Evolutionary conservation across 2,113 vertebrate genomes (phyloP).

Genomic region (Xyliphius kryptos): DNA sequence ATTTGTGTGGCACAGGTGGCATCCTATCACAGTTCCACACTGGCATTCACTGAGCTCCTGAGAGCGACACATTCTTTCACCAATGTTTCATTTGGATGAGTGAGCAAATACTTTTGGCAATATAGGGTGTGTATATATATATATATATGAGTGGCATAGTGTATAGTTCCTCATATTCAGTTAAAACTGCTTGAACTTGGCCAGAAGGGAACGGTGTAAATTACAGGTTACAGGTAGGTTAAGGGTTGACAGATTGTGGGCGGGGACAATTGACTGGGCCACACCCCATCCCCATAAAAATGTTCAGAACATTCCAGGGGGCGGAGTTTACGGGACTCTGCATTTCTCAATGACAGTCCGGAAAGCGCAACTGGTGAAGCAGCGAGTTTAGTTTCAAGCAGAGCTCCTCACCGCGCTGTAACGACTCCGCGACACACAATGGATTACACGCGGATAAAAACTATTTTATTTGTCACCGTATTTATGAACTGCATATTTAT

Average conservation of each 20-base stretch:
- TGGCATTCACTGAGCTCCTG: too few relatives aligned
- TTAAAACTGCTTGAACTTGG: too few relatives aligned
- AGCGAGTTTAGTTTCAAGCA: slow-evolving; percentile 29
- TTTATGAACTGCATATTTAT: slow-evolving; percentile 61
- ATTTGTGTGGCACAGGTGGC: too few relatives aligned
- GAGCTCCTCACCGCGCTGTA: slow-evolving; percentile 20
- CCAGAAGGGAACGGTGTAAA: slow-evolving; percentile 10
- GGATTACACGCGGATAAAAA: slow-evolving; percentile 58
- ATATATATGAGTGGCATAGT: too few relatives aligned
- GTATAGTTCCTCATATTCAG: too few relatives aligned
- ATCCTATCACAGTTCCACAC: too few relatives aligned
- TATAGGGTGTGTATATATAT: too few relatives aligned
- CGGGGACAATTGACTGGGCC: slow-evolving; percentile 2
- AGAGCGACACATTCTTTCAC: too few relatives aligned
- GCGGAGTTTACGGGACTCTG: slow-evolving; percentile 54
- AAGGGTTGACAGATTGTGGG: slow-evolving; percentile 34
- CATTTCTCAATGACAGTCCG: slow-evolving; percentile 69
- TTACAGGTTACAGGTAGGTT: slow-evolving; percentile 7
- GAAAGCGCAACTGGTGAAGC: slow-evolving; percentile 31
- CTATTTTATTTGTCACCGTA: slow-evolving; percentile 55
- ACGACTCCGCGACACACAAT: slow-evolving; percentile 42
- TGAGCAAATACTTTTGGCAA: too few relatives aligned
- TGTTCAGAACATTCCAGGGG: slow-evolving; percentile 55
- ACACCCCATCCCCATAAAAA: slow-evolving; percentile 35
- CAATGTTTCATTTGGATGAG: too few relatives aligned